phyloP scores from a whole-genome alignment of 2,888 invertebrate species.

The Orthosia incerta region DNA sequence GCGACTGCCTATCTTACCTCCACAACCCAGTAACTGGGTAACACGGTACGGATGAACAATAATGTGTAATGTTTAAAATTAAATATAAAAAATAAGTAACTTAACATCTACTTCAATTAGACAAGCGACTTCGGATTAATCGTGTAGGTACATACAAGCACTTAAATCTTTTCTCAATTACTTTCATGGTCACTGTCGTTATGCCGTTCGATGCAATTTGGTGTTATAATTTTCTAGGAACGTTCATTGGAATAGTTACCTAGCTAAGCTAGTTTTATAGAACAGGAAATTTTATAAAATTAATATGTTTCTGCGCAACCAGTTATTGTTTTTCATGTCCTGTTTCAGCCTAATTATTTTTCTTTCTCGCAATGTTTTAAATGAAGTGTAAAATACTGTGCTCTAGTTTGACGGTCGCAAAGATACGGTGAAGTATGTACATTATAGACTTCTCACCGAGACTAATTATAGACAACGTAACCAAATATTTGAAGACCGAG shows the following conservation, averaged over 20 bases:
- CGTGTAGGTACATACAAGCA: neutral
- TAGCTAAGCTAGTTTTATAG: constrained; percentile 5
- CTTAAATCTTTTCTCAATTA: constrained; percentile 19
- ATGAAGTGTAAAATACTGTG: neutral
- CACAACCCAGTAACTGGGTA: no score
- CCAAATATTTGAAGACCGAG: constrained; percentile 57
- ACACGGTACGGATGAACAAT: no score
- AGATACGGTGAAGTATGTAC: constrained; percentile 17
- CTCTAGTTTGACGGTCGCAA: constrained; percentile 5
- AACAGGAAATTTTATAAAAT: constrained; percentile 20
- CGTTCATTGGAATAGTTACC: constrained; percentile 34
- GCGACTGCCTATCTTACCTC: no score
- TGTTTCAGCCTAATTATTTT: neutral
- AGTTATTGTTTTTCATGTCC: neutral
- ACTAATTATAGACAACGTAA: constrained; percentile 56
- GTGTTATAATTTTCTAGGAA: constrained; percentile 27
- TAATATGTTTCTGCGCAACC: neutral
- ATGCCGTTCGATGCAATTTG: constrained; percentile 30
- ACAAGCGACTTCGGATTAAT: neutral
- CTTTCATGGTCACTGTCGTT: constrained; percentile 37
- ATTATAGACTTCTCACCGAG: constrained; percentile 31
- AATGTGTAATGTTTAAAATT: no score
- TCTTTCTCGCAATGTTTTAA: neutral
- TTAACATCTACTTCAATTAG: constrained; percentile 7
- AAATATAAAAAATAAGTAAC: neutral